Evolutionary conservation across 1,140 invertebrate species (phyloP).

Genomic region (Aphelinus certus): DNA sequence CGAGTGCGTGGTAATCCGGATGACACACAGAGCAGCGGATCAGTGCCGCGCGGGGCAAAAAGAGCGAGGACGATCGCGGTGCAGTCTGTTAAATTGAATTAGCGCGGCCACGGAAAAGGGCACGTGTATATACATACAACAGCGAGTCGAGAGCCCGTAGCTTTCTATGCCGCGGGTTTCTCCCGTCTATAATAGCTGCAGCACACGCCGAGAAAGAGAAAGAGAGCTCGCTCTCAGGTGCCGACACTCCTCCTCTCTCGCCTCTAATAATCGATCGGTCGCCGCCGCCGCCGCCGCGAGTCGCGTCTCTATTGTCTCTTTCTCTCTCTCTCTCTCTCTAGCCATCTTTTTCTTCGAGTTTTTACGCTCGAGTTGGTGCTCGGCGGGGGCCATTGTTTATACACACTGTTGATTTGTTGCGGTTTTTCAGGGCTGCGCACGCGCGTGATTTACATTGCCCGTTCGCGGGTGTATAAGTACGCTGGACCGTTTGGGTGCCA

Average conservation of each 20-base stretch:
- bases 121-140: not conserved
- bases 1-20: not conserved
- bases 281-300: not conserved
- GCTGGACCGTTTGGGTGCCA: no score
- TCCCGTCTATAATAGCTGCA: not conserved
- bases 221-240: not conserved
- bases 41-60: not conserved
- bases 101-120: not conserved
- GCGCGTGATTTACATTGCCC: no score
- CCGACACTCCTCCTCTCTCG: constrained; percentile 20
- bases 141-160: constrained; percentile 8
- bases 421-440: no score
- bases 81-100: constrained; percentile 21
- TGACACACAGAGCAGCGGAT: not conserved
- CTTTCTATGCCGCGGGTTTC: constrained; percentile 27
- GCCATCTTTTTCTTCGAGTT: not conserved
- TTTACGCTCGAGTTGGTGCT: no score
- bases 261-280: constrained; percentile 20
- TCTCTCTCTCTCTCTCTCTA: not conserved
- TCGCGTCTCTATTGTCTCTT: constrained; percentile 10
- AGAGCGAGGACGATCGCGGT: constrained; percentile 12
- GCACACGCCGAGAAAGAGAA: not conserved
- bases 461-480: no score
- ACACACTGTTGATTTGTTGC: no score
- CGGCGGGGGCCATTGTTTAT: no score